Evolutionary conservation across 1,140 invertebrate genomes (phyloP).

Genomic region (Rhynchophorus ferrugineus): DNA sequence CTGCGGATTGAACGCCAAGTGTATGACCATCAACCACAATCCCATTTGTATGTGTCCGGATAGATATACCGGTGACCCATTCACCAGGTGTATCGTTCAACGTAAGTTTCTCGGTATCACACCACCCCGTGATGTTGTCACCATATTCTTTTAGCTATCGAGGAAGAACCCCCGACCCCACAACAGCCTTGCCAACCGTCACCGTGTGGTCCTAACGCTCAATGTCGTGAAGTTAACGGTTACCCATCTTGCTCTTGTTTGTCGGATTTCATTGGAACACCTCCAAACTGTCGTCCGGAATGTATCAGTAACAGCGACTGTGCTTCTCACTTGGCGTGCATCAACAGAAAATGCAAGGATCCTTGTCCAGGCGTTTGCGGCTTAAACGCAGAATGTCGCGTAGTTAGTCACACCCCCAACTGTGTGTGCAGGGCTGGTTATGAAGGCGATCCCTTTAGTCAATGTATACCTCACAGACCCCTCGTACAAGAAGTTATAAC

Average conservation of each 20-base stretch:
- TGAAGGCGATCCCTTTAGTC: constrained; percentile 67
- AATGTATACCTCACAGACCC: constrained; percentile 45
- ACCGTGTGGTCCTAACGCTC: constrained; percentile 74
- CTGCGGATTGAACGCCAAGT: constrained; percentile 55
- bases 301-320: constrained; percentile 58
- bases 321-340: constrained; percentile 52
- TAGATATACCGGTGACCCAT: constrained; percentile 47
- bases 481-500: constrained; percentile 39
- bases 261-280: constrained; percentile 54
- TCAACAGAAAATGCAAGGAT: constrained; percentile 60
- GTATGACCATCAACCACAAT: constrained; percentile 55
- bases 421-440: constrained; percentile 77
- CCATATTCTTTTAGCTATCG: constrained; percentile 37
- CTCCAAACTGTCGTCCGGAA: constrained; percentile 59
- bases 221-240: constrained; percentile 72
- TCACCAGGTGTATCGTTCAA: constrained; percentile 55
- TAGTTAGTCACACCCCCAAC: constrained; percentile 57
- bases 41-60: constrained; percentile 41
- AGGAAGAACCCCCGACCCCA: constrained; percentile 40
- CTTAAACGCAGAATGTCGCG: constrained; percentile 65
- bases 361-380: constrained; percentile 76
- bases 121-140: too few species aligned
- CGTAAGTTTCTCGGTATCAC: too few species aligned
- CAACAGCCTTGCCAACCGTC: constrained; percentile 68
- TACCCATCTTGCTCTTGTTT: constrained; percentile 72